Percentiles rank a stretch among this genome's conserved stretches.
These are phyloP conservation scores for Gadus chalcogrammus DNA, from an alignment of 2,113 vertebrate species.

Conservation along the genomic window DNA sequence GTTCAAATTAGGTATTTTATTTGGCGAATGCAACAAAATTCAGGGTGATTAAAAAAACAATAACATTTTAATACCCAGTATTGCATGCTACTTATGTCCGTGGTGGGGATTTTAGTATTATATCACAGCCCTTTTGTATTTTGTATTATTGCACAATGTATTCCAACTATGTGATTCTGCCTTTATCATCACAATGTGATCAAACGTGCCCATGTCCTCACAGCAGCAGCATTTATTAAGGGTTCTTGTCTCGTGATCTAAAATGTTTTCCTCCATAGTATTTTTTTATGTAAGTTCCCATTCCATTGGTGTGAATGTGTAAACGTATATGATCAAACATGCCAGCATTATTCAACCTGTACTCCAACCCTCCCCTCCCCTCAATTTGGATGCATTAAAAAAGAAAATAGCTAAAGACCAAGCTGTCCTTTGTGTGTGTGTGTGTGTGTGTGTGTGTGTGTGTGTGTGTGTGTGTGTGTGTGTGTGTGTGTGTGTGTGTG, in stretches of 20 bases:
- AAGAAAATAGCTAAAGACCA: constrained; percentile 56
- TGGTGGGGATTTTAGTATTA: constrained; percentile 47
- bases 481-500: no score
- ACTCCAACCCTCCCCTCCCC: constrained; percentile 20
- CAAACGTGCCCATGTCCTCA: constrained; percentile 36
- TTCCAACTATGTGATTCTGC: constrained; percentile 33
- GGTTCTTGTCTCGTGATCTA: constrained; percentile 34
- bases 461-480: no score
- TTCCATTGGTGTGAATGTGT: constrained; percentile 70
- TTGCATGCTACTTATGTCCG: constrained; percentile 51
- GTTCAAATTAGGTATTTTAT: no score
- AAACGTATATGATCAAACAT: constrained; percentile 57
- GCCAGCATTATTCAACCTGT: constrained; percentile 49
- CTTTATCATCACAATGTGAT: constrained; percentile 39
- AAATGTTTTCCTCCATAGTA: constrained; percentile 55
- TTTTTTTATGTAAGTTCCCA: constrained; percentile 54
- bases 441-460: neutral
- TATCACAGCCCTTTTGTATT: constrained; percentile 16
- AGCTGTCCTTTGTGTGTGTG: constrained; percentile 22
- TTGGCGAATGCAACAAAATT: constrained; percentile 20
- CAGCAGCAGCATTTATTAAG: constrained; percentile 42
- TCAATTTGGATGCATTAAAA: constrained; percentile 67
- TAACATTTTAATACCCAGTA: constrained; percentile 21
- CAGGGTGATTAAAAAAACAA: constrained; percentile 21
- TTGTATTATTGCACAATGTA: constrained; percentile 32